Evolutionary conservation across 2,113 vertebrate species (phyloP).

Genomic region (Notiomystis cincta): DNA sequence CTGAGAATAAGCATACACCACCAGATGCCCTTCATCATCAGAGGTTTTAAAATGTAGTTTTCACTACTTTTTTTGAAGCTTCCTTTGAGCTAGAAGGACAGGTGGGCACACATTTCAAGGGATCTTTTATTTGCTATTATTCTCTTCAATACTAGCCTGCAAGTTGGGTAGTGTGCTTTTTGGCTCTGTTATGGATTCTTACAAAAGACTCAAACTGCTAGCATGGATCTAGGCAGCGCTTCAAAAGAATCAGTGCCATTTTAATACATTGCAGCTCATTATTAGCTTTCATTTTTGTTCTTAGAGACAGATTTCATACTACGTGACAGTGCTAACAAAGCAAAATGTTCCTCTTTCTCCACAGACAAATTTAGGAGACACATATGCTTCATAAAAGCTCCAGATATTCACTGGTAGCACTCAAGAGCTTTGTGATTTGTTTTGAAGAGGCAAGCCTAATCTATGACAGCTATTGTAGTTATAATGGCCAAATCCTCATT

Average conservation of each 20-base stretch:
- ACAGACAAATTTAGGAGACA: not conserved
- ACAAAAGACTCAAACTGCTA: not conserved
- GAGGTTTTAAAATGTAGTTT: not conserved
- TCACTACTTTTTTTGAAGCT: not conserved
- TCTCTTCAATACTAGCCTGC: not conserved
- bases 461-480: not conserved
- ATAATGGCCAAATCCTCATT: not conserved
- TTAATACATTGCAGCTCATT: not conserved
- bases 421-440: not conserved
- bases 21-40: not conserved
- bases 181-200: not conserved
- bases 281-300: slow-evolving; percentile 1
- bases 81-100: not conserved
- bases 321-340: not conserved
- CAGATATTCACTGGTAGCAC: not conserved
- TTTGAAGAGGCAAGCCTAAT: not conserved
- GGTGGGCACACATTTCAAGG: not conserved
- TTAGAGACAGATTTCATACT: not conserved
- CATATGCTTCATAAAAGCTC: not conserved
- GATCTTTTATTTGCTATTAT: not conserved
- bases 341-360: not conserved
- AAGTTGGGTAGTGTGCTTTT: not conserved
- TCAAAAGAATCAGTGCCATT: not conserved
- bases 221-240: not conserved
- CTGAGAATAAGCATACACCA: fast-evolving